Evolutionary conservation across 2,888 invertebrate species (phyloP), one percentile per base, ranked within the genome.

Genomic region (Flabesymbios commensalis): DNA sequence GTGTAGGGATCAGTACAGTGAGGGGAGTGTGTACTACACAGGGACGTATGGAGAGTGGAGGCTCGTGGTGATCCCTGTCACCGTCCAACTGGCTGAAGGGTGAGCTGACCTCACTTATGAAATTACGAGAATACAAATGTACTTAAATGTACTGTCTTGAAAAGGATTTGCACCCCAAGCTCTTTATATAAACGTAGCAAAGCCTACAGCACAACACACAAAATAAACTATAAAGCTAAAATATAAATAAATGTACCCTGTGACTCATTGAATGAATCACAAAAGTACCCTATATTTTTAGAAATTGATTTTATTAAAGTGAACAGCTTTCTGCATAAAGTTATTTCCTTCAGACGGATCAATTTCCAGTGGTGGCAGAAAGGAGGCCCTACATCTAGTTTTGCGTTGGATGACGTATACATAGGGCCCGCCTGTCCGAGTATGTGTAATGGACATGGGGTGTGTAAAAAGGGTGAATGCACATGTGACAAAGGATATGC

Each of bases 361-460:
- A 67, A 77, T 48, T 61, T 81, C 39, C 71, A 75, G 2, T 77
- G 80, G 79, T 74, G 75, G 75, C 78, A 78, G 67, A 75, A 72
- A 51, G 79, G 78, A 10, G 78, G 76, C 3, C 71, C 73, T 49
- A 64, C 70, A 4, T 71, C 72, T 60, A 76, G 74, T 59, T 82
- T 82, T 74, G 79, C 79, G n/a, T 68, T 83, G 36, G 78, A 78
- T 69, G 78, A 82, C 67, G 74, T 83, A 22, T 80, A 81, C 64
- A 76, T 83, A 42, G 83, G 84, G 0, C 78, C 77, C 28, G 77
- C 80, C 1, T 84, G 84, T 69, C 67, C 72, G 3, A 63, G 76
- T 19, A 72, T 75, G 63, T 84, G 83, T 67, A 74, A 75, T 49
- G 78, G 81, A 29, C 76, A 79, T 62, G 83, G 83, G 2, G 63